phyloP scores from a whole-genome alignment of 92 coral and sea anemone species.

The Parazoanthus atlanticus region DNA sequence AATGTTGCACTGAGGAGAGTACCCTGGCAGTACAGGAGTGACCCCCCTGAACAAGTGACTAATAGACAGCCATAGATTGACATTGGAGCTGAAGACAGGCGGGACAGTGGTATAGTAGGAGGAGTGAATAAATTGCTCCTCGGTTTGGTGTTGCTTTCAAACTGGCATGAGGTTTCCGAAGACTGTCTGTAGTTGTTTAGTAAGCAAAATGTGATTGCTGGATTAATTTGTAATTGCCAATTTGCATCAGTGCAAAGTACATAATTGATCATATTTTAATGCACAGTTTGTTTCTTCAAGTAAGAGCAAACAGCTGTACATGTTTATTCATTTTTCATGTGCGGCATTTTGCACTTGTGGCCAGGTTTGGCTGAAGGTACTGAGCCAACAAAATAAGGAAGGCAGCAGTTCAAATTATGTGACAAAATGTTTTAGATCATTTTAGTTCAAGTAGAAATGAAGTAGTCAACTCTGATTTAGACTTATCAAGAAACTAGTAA shows the following conservation, averaged over 20 bases:
- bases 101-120: slow-evolving; percentile 33
- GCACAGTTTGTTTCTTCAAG: not conserved
- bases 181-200: not conserved
- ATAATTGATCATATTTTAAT: not conserved
- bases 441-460: not conserved
- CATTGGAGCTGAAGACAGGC: slow-evolving; percentile 41
- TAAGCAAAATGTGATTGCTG: not conserved
- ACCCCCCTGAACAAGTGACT: slow-evolving; percentile 30
- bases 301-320: not conserved
- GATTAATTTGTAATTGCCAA: not conserved
- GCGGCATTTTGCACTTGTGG: not conserved
- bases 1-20: slow-evolving; percentile 3
- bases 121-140: not conserved
- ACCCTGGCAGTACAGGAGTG: slow-evolving; percentile 3
- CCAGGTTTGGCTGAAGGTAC: no score
- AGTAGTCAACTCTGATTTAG: not conserved
- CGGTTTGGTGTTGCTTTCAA: not conserved
- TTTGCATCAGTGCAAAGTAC: no score
- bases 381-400: not conserved
- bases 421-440: not conserved
- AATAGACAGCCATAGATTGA: slow-evolving; percentile 36
- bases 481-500: not conserved
- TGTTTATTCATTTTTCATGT: not conserved
- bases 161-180: not conserved
- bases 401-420: not conserved